phyloP scores from a whole-genome alignment of 53 echinoderm and acorn worm species.

The Hippasteria phrygiana region DNA sequence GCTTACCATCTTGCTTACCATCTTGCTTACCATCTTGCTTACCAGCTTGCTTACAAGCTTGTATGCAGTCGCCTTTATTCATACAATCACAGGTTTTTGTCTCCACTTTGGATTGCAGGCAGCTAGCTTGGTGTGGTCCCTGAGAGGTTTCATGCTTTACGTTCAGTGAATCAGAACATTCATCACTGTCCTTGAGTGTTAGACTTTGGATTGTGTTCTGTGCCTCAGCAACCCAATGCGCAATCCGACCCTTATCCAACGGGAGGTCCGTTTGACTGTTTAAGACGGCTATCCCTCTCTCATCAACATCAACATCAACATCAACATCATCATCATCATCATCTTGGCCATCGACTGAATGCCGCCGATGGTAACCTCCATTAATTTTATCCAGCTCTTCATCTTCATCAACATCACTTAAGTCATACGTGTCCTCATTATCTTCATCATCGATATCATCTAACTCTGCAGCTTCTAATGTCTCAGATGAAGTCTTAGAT shows the following conservation, averaged over 20 bases:
- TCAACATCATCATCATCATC: slow-evolving; percentile 79
- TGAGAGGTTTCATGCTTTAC: not conserved
- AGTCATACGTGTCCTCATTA: slow-evolving; percentile 31
- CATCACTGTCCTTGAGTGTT: slow-evolving; percentile 33
- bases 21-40: no score
- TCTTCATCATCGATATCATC: slow-evolving; percentile 66
- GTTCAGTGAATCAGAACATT: not conserved
- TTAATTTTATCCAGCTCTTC: slow-evolving; percentile 70
- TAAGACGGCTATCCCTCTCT: slow-evolving; percentile 66
- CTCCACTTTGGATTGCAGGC: not conserved
- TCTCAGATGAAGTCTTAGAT: slow-evolving; percentile 89
- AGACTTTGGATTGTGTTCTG: slow-evolving; percentile 75
- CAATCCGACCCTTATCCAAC: slow-evolving; percentile 71
- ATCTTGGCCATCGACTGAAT: slow-evolving; percentile 45
- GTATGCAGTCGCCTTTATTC: not conserved
- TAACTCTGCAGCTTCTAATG: slow-evolving; percentile 69
- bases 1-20: not conserved
- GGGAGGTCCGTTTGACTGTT: slow-evolving; percentile 69
- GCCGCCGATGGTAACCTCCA: slow-evolving; percentile 19
- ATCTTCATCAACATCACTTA: slow-evolving; percentile 69
- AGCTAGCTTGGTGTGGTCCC: not conserved
- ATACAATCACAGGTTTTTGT: not conserved
- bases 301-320: slow-evolving; percentile 76
- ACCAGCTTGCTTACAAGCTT: not conserved
- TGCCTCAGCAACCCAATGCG: slow-evolving; percentile 92